Evolutionary conservation across 1,140 invertebrate species (phyloP).

Genomic region (Phocides pigmalion): DNA sequence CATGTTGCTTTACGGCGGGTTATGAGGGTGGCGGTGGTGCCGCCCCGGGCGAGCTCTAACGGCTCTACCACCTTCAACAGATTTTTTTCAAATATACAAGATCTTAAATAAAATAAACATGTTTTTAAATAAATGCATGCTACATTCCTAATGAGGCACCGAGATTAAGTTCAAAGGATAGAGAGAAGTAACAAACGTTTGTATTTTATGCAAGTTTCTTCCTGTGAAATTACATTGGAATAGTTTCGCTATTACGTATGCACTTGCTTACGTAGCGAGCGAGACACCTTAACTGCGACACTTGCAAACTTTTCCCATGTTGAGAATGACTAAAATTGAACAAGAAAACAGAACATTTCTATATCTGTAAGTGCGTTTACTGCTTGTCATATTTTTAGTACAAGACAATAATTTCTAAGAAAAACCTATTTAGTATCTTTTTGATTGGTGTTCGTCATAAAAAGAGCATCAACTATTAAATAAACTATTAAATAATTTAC

Average conservation of each 20-base stretch:
- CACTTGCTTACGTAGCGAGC: background rate
- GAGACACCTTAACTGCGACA: background rate
- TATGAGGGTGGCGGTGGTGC: no score
- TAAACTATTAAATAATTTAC: no score
- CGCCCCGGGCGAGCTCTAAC: no score
- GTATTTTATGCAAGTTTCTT: background rate
- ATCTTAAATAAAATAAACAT: background rate
- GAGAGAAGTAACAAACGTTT: background rate
- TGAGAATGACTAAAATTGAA: background rate
- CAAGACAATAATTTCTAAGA: background rate
- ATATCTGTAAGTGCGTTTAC: background rate
- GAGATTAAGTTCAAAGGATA: background rate
- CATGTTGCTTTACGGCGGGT: no score
- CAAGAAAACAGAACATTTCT: background rate
- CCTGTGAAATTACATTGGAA: background rate
- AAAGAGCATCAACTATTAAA: no score
- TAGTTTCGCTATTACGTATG: background rate
- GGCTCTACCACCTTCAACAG: no score
- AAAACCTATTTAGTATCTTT: no score
- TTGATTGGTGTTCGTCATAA: no score
- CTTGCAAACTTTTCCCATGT: background rate
- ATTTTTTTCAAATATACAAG: no score
- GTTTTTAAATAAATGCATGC: background rate
- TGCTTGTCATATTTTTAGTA: background rate
- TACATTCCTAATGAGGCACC: background rate